Percentiles rank a stretch among this genome's conserved stretches.
Evolutionary conservation across 2,113 vertebrate species (phyloP).

Genomic region (Microcebus lehilahytsara): DNA sequence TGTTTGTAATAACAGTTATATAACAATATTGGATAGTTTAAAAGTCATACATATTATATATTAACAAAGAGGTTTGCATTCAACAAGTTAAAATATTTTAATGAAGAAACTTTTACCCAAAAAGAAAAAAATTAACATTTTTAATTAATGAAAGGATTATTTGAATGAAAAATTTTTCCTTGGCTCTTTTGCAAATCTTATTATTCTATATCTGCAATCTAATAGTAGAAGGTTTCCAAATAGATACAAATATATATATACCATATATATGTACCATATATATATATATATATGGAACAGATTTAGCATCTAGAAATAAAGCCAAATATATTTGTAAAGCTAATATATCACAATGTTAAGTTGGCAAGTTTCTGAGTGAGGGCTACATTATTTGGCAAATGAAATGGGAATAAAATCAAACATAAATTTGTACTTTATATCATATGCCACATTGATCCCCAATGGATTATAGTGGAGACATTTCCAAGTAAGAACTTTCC

Average conservation of each 20-base stretch:
- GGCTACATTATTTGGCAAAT: neutral
- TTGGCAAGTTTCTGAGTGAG: neutral
- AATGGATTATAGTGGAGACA: neutral
- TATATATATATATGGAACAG: neutral
- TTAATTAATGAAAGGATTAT: neutral
- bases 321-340: neutral
- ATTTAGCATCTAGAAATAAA: neutral
- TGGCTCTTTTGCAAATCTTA: neutral
- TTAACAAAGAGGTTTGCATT: neutral
- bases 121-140: neutral
- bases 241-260: neutral
- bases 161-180: neutral
- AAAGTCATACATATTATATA: neutral
- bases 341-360: neutral
- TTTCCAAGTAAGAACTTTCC: neutral
- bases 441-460: neutral
- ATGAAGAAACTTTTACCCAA: neutral
- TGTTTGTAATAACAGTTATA: neutral
- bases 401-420: neutral
- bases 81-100: neutral
- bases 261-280: neutral
- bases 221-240: neutral
- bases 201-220: neutral
- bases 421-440: neutral
- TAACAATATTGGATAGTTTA: neutral